Evolutionary conservation across 2,113 vertebrate species (phyloP), one percentile per base, ranked within the genome.

Genomic region (Poecilia latipinna): DNA sequence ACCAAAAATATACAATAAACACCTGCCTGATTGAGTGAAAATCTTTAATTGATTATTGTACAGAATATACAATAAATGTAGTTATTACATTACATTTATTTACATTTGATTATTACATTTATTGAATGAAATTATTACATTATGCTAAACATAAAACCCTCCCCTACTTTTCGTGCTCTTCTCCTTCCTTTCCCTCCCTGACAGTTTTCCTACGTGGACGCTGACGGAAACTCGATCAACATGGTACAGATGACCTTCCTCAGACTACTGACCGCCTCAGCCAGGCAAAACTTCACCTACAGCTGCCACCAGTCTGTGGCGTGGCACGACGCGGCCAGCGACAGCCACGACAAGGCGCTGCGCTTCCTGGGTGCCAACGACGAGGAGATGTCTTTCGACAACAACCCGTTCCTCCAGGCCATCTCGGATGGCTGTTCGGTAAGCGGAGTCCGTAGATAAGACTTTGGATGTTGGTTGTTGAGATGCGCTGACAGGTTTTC

Each of bases 181-280:
- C 29, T 64, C 6, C 64, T 28, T 70, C 28, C 71, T n/a, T n/a
- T 10, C 61, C 4, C 83, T 86, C 82, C 37, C 74, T 29, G 3
- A 11, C 87, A 99, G 98, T 95, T 99, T 75, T 96, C 96, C 24
- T 99, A 99, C 61, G 94, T 96, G 81, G 98, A 99, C 70, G 83
- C 86, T 39, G 96, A 97, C 82, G 97, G 97, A 85, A 97, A 94
- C 91, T 90, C 95, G 22, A 98, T 99, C 91, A 98, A 98, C 88
- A 96, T 95, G 94, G 97, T 99, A 12, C 98, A 99, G 92, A 99
- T 99, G 97, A 99, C 97, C 84, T 99, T 99, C 95, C 95, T 99
- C 89, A 98, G 95, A 94, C 96, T 99, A 92, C 95, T 99, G 92
- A 98, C 97, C 12, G 96, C 97, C 74, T 96, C 97, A 26, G 98